Evolutionary conservation across 2,797 vertebrate genomes (phyloP).

Genomic region (Oryzias dopingdopingensis): DNA sequence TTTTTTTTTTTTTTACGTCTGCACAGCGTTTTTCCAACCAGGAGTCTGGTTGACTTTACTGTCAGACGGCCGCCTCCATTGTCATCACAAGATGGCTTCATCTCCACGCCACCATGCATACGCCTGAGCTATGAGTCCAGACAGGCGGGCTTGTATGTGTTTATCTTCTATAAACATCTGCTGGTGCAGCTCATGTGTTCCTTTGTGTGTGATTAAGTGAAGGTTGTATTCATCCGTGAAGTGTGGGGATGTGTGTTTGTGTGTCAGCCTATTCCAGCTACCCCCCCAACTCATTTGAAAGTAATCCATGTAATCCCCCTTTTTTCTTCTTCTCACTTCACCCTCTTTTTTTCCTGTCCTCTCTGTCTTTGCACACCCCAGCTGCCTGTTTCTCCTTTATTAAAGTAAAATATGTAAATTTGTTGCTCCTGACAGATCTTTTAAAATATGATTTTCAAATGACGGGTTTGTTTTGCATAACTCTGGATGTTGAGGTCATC

Average conservation of each 20-base stretch:
- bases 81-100: conserved; percentile 60
- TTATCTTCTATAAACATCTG: conserved; percentile 21
- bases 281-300: conserved; percentile 48
- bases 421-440: too few species aligned
- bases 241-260: conserved; percentile 25
- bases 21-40: conserved; percentile 15
- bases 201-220: conserved; percentile 22
- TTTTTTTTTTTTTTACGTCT: too few species aligned
- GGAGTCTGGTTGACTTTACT: conserved; percentile 54
- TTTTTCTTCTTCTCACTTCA: conserved; percentile 8
- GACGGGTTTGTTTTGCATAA: background rate
- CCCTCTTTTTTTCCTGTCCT: conserved; percentile 24
- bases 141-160: conserved; percentile 34
- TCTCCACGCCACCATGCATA: conserved; percentile 28
- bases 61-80: conserved; percentile 53
- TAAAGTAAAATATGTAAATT: too few species aligned
- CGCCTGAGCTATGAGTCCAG: conserved; percentile 46
- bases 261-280: conserved; percentile 67
- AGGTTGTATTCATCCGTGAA: conserved; percentile 26
- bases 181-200: background rate
- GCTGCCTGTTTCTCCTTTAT: background rate
- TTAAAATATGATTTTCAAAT: too few species aligned
- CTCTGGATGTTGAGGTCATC: background rate
- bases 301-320: conserved; percentile 61
- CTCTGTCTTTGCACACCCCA: conserved; percentile 11